Base-by-base conservation (phyloP, 2,113 vertebrate genomes). In the Erpornis zantholeuca region DNA sequence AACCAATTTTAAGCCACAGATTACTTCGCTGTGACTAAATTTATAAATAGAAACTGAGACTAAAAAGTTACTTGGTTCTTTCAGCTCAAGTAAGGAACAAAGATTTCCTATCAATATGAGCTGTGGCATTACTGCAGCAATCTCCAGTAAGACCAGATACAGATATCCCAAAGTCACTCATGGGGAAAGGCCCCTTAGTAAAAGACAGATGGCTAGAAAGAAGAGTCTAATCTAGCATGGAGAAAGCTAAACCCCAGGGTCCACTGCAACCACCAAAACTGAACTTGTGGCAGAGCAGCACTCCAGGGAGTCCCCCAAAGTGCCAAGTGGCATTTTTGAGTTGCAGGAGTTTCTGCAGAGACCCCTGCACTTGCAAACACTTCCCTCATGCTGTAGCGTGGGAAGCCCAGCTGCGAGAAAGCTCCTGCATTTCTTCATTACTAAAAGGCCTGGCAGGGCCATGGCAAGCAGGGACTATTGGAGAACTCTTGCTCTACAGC, bases 321-420 rank as follows among this genome's bases (percentile, higher is more conserved):
- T 23, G 50, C 15, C 44, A 63, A 57, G 15, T 1, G 5, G 24
- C 44, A 42, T 56, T 56, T 89, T 22, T 33, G 38, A 70, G 79
- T 47, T 61, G 42, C 29, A 49, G n/a, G 25, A n/a, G 23, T 29
- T 85, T 75, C 61, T 87, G 25, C 13, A 68, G 82, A 76, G 45
- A 47, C 5, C 8, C 9, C 38, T 69, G 45, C 36, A 33, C 7
- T 57, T 50, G 36, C 36, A 42, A 61, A 77, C 28, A 31, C 21
- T 15, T 72, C 31, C 31, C 40, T 42, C 27, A 15, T 0, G 1
- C 61, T 61, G 36, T 3, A 70, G n/a, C 1, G 0, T 14, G 27
- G 28, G 15, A 6, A 44, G 18, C 9, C n/a, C 21, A 61, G 78
- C 65, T 61, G 23, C 0, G 0, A 85, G n/a, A 38, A 65, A 9